Conservation (phyloP, 2,113 vertebrate species). For the Brachyhypopomus occidentalis region DNA sequence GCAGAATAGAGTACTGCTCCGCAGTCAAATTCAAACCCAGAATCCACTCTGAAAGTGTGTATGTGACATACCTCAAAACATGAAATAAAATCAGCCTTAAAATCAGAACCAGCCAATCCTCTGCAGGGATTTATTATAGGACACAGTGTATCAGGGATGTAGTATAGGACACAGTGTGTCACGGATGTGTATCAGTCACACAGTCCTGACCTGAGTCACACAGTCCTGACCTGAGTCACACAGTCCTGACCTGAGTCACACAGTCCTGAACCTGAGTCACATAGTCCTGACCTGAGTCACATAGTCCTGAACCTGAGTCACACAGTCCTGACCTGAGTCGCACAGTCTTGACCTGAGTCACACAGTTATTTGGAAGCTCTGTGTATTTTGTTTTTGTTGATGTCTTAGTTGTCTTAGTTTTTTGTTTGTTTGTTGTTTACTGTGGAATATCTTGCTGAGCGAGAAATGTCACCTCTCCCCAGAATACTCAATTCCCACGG, state of each 20-base stretch:
- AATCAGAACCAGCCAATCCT: too few species aligned
- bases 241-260: not conserved
- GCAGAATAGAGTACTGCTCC: not conserved
- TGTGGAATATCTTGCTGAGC: slow-evolving; percentile 2
- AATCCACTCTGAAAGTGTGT: not conserved
- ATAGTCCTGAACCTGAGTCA: too few species aligned
- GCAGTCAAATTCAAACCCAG: not conserved
- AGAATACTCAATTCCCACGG: slow-evolving; percentile 12
- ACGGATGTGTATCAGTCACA: not conserved
- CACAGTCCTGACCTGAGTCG: too few species aligned
- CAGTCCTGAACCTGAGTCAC: not conserved
- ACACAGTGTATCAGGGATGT: too few species aligned
- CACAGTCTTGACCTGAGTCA: slow-evolving; percentile 9
- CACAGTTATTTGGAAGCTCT: slow-evolving; percentile 15
- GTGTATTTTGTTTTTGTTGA: not conserved
- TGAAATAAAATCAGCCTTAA: not conserved
- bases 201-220: not conserved
- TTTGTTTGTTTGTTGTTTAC: not conserved
- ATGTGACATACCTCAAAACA: not conserved
- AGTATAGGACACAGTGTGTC: too few species aligned
- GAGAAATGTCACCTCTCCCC: slow-evolving; percentile 6
- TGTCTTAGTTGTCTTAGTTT: not conserved
- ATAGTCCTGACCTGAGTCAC: slow-evolving; percentile 6
- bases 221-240: slow-evolving; percentile 9
- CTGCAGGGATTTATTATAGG: too few species aligned